Conservation (phyloP, 1,140 invertebrate species). For the Phocides pigmalion region DNA sequence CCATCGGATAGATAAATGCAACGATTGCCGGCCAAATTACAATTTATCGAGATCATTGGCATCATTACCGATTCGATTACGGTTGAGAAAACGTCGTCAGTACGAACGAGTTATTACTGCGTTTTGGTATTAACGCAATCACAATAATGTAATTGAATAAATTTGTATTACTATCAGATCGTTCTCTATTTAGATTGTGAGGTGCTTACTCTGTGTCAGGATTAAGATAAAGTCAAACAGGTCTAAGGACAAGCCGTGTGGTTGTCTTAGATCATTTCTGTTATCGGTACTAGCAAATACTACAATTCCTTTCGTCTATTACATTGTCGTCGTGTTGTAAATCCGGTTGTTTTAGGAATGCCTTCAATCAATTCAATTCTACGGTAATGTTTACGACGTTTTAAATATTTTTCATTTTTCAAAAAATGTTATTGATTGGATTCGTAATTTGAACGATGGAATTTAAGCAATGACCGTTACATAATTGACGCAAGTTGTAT, state of each 20-base stretch:
- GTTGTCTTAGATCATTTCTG: slow-evolving; percentile 26
- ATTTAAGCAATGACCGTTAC: neutral
- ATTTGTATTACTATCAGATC: slow-evolving; percentile 30
- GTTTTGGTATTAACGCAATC: slow-evolving; percentile 20
- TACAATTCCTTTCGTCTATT: slow-evolving; percentile 20
- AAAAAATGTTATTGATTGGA: neutral
- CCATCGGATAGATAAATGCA: slow-evolving; percentile 51
- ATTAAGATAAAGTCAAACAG: slow-evolving; percentile 16
- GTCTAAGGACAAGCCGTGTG: slow-evolving; percentile 24
- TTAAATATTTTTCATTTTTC: too few relatives aligned
- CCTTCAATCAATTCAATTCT: neutral
- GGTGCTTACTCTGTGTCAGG: slow-evolving; percentile 19
- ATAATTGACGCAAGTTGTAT: slow-evolving; percentile 1
- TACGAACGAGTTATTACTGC: slow-evolving; percentile 33
- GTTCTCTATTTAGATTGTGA: slow-evolving; percentile 25
- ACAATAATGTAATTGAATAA: slow-evolving; percentile 30
- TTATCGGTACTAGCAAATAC: slow-evolving; percentile 12
- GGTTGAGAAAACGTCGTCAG: slow-evolving; percentile 45
- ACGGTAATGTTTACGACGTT: too few relatives aligned
- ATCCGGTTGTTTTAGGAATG: slow-evolving; percentile 1
- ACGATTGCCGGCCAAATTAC: slow-evolving; percentile 63
- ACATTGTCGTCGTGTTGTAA: slow-evolving; percentile 6
- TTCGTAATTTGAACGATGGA: neutral
- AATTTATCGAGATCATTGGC: slow-evolving; percentile 60
- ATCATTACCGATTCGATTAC: slow-evolving; percentile 51